A percentile compares a stretch with the other conserved stretches of the same genome.
These are phyloP conservation scores for Buphagus erythrorhynchus DNA, from an alignment of 2,797 vertebrate species.

Conservation along the genomic window DNA sequence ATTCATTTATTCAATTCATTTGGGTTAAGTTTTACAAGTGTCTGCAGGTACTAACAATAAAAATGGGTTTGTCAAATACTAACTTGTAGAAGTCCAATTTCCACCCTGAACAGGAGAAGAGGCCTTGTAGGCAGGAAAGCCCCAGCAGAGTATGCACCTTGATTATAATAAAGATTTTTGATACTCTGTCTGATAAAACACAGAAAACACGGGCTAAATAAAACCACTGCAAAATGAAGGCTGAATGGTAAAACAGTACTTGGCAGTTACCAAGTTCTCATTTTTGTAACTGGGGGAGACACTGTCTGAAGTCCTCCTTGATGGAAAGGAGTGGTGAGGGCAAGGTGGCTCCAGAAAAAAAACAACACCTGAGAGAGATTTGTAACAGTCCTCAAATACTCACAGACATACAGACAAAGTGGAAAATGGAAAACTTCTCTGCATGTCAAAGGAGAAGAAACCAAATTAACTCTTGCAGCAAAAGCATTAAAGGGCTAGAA, in stretches of 20 bases:
- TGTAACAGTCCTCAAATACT: background rate
- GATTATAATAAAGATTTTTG: background rate
- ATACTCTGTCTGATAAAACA: background rate
- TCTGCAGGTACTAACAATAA: background rate
- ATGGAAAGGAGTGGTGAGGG: background rate
- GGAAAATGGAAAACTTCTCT: background rate
- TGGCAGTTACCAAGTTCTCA: background rate
- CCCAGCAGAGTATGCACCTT: rapidly evolving
- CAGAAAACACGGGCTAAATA: background rate
- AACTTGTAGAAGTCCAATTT: background rate
- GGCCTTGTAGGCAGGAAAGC: background rate
- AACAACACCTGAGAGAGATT: background rate
- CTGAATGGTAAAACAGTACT: background rate
- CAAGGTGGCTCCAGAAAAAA: rapidly evolving
- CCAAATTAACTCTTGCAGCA: background rate
- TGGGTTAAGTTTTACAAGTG: background rate
- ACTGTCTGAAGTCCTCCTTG: background rate
- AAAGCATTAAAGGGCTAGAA: background rate
- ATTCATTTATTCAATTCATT: background rate
- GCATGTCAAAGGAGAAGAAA: background rate
- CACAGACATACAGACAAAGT: background rate
- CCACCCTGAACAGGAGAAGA: background rate
- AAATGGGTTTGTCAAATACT: background rate
- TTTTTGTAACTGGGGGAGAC: background rate
- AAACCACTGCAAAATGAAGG: background rate